These are phyloP conservation scores for Chrysomallon squamiferum DNA, from an alignment of 1,140 invertebrate species.

Conservation along the genomic window DNA sequence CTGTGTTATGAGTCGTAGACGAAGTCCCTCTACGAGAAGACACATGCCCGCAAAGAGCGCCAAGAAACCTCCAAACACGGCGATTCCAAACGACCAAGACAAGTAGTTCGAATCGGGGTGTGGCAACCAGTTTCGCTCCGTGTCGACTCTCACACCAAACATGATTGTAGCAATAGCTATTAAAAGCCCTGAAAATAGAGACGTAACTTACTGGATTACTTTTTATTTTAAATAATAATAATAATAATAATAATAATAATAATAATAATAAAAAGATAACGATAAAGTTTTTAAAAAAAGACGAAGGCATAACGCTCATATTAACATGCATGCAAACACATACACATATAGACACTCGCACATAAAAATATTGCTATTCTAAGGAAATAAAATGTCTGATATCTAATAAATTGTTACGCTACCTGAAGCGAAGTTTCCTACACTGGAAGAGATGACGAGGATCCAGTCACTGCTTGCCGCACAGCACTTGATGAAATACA, in stretches of 20 bases:
- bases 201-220: no score
- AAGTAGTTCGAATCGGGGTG: conserved; percentile 95
- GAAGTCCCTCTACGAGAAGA: conserved; percentile 30
- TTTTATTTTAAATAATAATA: no score
- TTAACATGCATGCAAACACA: no score
- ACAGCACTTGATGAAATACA: conserved; percentile 33
- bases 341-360: no score
- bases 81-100: conserved; percentile 92
- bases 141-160: conserved; percentile 89
- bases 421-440: conserved; percentile 19
- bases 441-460: conserved; percentile 10
- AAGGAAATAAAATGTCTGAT: no score
- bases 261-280: no score
- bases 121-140: conserved; percentile 90
- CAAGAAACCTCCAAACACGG: conserved; percentile 84
- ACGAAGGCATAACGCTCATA: no score
- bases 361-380: no score
- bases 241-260: no score
- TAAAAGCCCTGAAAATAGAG: conserved; percentile 72
- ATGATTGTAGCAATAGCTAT: conserved; percentile 82
- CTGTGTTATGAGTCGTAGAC: conserved; percentile 10
- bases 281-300: no score
- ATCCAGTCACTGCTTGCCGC: conserved; percentile 21
- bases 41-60: conserved; percentile 50
- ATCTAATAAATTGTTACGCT: no score